Evolutionary conservation across 2,888 invertebrate genomes (phyloP), one percentile per base, ranked within the genome.

Genomic region (Disparrhopalites patrizii): DNA sequence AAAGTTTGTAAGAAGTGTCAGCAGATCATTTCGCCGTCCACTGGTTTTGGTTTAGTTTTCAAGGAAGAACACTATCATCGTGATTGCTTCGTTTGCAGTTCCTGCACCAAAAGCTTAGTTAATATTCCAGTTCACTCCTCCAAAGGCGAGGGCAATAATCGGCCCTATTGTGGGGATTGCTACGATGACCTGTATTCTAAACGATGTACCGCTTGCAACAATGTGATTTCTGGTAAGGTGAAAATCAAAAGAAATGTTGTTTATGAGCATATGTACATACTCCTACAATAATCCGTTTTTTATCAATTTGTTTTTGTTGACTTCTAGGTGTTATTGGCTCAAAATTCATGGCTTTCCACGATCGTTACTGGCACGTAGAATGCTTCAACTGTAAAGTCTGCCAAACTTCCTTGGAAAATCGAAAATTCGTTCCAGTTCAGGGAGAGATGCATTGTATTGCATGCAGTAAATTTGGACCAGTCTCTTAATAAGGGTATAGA

Each of bases 361-460:
- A 30, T 3, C 33, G 38, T 1, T 18, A 50, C 36, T 67, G 63
- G 57, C 67, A 67, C 28, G 62, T 62, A 52, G 62, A 62, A 20
- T 67, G 67, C 23, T 63, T 67, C 25, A 52, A 51, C 15, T 67
- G 67, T 27, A 43, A 58, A 13, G 15, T 38, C 1, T 67, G 67
- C 54, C 57, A 63, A 20, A 67, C 62, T 33, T 67, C 67, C 2
- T 27, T 67, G 38, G 67, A 51, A n/a, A 67, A 67, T 43, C 40
- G 67, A n/a, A 67, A 67, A 40, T 63, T 63, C 56, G 55, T 33
- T 47, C 63, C 63, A 18, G 40, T 55, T 40, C 63, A 63, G 33
- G 56, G 63, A 1, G 56, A 55, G 23, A 56, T 63, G 55, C 56
- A 55, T 13, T 63, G 63, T 25, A 47, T 63, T 30, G 47, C 63